A percentile compares a stretch with the other conserved stretches of the same genome.
phyloP scores from a whole-genome alignment of 2,113 vertebrate species.

The Raja brachyura region DNA sequence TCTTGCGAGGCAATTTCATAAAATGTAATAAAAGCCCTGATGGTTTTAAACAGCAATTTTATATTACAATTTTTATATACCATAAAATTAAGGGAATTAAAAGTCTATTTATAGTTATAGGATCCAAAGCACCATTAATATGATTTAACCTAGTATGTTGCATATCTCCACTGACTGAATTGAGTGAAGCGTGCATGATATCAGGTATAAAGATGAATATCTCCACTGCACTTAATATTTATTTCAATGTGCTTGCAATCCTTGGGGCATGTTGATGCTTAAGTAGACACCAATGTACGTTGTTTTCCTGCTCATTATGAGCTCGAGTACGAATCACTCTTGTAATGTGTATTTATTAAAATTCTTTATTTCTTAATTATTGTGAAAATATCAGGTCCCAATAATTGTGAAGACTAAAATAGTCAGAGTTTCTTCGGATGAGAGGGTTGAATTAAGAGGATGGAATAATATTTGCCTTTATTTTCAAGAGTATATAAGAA shows the following conservation, averaged over 20 bases:
- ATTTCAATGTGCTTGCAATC: background rate
- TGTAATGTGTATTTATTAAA: background rate
- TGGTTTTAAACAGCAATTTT: background rate
- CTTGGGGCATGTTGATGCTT: background rate
- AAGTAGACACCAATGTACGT: background rate
- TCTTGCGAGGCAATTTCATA: background rate
- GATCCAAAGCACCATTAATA: conserved; percentile 2
- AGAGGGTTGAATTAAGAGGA: too few relatives aligned
- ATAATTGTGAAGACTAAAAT: background rate
- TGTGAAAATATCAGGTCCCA: background rate
- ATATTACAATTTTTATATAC: background rate
- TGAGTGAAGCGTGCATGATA: background rate
- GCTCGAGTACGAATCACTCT: background rate
- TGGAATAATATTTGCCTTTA: too few relatives aligned
- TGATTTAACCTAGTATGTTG: background rate
- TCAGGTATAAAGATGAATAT: background rate
- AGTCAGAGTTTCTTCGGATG: too few relatives aligned
- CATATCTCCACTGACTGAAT: background rate
- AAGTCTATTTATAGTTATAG: background rate
- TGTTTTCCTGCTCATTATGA: background rate
- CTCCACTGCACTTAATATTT: background rate
- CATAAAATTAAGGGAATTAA: background rate
- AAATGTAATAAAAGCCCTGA: background rate
- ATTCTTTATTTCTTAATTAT: conserved; percentile 4
- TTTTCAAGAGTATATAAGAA: too few relatives aligned